phyloP scores from a whole-genome alignment of 2,113 vertebrate genomes.

The Ceuthmochares aereus region DNA sequence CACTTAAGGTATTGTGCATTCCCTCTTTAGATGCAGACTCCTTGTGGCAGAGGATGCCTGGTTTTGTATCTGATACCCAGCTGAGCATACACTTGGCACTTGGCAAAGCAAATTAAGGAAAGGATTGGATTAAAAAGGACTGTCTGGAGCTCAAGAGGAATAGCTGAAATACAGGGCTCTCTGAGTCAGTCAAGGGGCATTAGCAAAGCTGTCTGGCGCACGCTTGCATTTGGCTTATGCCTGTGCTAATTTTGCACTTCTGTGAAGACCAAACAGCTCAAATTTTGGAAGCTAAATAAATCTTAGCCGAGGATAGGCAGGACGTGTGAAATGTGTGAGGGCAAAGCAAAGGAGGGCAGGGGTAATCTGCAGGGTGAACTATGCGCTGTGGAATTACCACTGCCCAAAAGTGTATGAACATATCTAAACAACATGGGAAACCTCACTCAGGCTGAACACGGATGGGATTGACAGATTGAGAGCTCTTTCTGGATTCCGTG shows the following conservation, averaged over 20 bases:
- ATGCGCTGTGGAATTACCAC: not conserved
- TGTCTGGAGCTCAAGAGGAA: constrained; percentile 26
- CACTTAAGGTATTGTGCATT: not conserved
- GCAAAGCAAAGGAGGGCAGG: not conserved
- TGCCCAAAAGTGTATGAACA: not conserved
- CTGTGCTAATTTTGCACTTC: constrained; percentile 24
- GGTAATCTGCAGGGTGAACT: not conserved
- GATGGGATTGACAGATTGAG: not conserved
- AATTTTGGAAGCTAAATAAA: not conserved
- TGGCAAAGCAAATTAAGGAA: constrained; percentile 38
- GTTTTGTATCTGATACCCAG: constrained; percentile 15
- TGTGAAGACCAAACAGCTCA: not conserved
- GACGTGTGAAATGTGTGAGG: not conserved
- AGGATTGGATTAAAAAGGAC: not conserved
- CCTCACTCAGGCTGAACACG: not conserved
- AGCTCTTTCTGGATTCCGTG: not conserved
- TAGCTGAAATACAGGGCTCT: not conserved
- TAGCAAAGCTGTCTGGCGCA: constrained; percentile 52
- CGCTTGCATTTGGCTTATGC: not conserved
- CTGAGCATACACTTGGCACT: constrained; percentile 24
- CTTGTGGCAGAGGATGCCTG: constrained; percentile 22
- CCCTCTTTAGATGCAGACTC: not conserved
- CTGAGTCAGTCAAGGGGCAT: constrained; percentile 23
- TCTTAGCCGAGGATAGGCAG: not conserved
- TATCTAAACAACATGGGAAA: not conserved